Evolutionary conservation across 2,888 invertebrate species (phyloP).

Genomic region (Drosophila acutilabella): DNA sequence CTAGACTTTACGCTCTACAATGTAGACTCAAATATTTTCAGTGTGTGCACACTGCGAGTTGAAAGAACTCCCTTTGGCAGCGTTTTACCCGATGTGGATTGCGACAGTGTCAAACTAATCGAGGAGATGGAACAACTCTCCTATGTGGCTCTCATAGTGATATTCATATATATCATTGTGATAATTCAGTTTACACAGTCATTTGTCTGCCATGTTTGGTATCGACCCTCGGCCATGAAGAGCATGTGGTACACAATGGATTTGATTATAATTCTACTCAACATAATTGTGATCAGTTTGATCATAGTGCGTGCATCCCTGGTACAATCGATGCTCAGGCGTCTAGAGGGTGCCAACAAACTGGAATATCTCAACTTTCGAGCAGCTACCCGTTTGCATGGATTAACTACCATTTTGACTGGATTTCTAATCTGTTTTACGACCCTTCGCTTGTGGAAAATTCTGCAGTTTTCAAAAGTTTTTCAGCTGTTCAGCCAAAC

Average conservation of each 20-base stretch:
- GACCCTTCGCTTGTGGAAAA: constrained; percentile 83
- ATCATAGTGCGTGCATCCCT: constrained; percentile 55
- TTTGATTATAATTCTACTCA: constrained; percentile 68
- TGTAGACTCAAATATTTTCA: constrained; percentile 80
- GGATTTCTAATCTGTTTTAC: constrained; percentile 78
- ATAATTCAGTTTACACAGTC: constrained; percentile 64
- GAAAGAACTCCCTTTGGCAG: constrained; percentile 79
- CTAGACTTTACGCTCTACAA: constrained; percentile 83
- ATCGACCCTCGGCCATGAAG: constrained; percentile 42
- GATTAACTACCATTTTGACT: constrained; percentile 49
- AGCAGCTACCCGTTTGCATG: constrained; percentile 63
- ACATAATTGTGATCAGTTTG: constrained; percentile 47
- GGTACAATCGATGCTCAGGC: constrained; percentile 53
- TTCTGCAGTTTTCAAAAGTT: constrained; percentile 78
- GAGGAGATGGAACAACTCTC: constrained; percentile 64
- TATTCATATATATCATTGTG: constrained; percentile 67
- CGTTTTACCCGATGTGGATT: constrained; percentile 49
- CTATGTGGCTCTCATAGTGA: constrained; percentile 41
- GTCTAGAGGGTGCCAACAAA: constrained; percentile 66
- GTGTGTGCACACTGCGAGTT: constrained; percentile 71
- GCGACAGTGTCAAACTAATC: constrained; percentile 72
- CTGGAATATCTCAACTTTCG: constrained; percentile 80
- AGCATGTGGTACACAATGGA: constrained; percentile 79
- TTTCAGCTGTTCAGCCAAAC: constrained; percentile 80
- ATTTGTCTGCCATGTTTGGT: constrained; percentile 63